Evolutionary conservation across 2,888 invertebrate species (phyloP), one percentile per base, ranked within the genome.

Genomic region (Caradrina kadenii): DNA sequence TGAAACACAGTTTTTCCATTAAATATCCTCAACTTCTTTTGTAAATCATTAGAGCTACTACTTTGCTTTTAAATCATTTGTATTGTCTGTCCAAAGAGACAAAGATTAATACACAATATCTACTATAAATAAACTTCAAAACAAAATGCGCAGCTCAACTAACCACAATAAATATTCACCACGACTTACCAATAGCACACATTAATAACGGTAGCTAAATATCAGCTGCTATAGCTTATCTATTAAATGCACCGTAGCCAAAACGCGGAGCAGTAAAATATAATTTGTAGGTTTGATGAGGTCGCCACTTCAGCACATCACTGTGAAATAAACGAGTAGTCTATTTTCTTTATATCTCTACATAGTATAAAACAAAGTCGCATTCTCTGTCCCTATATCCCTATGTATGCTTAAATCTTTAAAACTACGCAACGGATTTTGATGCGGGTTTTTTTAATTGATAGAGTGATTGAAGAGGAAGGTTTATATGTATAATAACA

Each of bases 221-320:
- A 63, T 19, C 73, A 65, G 42, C 52, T 62, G 60, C 39, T 70
- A 55, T 66, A 69, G 65, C 19, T 82, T 82, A 79, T 69, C 56
- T 54, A 21, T 39, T 60, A 55, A 63, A 60, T 56, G 52, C 55
- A 77, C 42, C 49, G 50, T 56, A 63, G 22, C 59, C 26, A 50
- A 69, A 81, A 45, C 67, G 66, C 39, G 56, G n/a, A 10, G 19
- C 50, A 45, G 55, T 72, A 54, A 67, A 80, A 67, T 73, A 63
- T 52, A 71, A 31, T 73, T n/a, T 67, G 70, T 66, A 19, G 45
- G n/a, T 65, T 73, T 48, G 54, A 69, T 64, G 60, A 71, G 19
- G 63, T 70, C 31, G 31, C 69, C 53, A 68, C 74, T 69, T 79
- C 73, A 79, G 68, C 79, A 63, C 69, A 65, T 76, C 69, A 73